Evolutionary conservation across 2,797 vertebrate genomes (phyloP), one percentile per base, ranked within the genome.

Genomic region (Periophthalmus magnuspinnatus): DNA sequence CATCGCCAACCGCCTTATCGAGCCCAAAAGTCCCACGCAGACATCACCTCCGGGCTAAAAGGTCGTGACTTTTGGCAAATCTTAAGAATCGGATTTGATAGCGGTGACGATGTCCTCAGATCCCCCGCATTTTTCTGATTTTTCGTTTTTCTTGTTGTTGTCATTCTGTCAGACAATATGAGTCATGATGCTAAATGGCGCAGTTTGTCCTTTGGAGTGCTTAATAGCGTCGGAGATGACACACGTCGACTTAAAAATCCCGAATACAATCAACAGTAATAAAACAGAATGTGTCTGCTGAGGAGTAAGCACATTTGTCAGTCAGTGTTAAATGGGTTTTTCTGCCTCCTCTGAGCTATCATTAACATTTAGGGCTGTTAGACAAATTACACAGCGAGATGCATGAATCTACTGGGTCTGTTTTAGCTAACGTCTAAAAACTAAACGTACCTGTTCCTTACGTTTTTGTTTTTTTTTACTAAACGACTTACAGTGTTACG

Each of bases 311-410:
- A 70, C 79, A 89, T 89, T 88, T 89, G 82, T 86, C 81, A 83
- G 66, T 86, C 85, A 85, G 55, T 75, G 83, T 80, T 87, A 83
- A 89, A 87, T 87, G 76, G 82, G 82, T 84, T 89, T 79, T 54
- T 85, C 67, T 58, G 71, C 78, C 86, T 76, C 82, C 80, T 81
- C 72, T 77, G 78, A 86, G 85, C 81, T 82, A 82, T 83, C 84
- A 88, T 87, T 85, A 86, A 86, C 80, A 81, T 85, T 83, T 86
- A 89, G 56, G 67, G 76, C 82, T 72, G 83, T 83, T 82, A 85
- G 70, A 79, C 74, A 83, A 86, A 90, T 89, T 81, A 82, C 79
- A 80, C 70, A 85, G 72, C 41, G 77, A 68, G 82, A 83, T 84
- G 77, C 77, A 74, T 79, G 81, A 83, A 84, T 74, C 80, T 71